phyloP scores from a whole-genome alignment of 2,797 vertebrate genomes.

The Sebastes ruberrimus region DNA sequence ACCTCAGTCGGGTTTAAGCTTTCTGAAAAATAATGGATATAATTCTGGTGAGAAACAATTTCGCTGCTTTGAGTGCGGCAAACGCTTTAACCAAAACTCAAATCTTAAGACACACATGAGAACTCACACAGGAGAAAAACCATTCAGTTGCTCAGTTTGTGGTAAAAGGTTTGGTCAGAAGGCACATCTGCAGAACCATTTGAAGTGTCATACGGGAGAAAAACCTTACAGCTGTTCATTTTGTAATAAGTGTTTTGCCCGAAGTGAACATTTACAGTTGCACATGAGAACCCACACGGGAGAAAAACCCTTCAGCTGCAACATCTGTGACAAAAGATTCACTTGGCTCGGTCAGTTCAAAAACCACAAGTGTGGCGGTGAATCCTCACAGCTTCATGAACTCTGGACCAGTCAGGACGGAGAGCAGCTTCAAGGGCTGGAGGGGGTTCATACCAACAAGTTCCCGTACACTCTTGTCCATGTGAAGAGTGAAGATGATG shows the following conservation, averaged over 20 bases:
- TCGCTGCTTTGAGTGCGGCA: not conserved
- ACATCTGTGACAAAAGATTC: not conserved
- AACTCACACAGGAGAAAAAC: conserved; percentile 1
- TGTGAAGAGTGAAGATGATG: not conserved
- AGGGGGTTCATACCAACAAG: not conserved
- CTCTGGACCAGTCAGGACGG: not conserved
- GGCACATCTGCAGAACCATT: not conserved
- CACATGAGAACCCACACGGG: conserved; percentile 6
- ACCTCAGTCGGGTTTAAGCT: not conserved
- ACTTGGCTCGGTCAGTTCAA: not conserved
- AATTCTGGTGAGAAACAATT: not conserved
- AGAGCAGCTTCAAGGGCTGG: not conserved
- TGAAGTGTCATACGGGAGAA: not conserved
- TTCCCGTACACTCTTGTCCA: not conserved
- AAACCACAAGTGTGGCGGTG: not conserved
- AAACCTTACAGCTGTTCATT: conserved; percentile 1
- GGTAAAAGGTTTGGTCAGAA: conserved; percentile 8
- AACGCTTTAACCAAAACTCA: conserved; percentile 3
- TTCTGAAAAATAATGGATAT: not conserved
- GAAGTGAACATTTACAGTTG: not conserved
- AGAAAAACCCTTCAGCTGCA: not conserved
- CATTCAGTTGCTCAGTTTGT: not conserved
- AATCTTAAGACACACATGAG: not conserved
- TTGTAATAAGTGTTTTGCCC: not conserved
- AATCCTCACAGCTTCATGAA: not conserved